Conservation (phyloP, 2,797 vertebrate species). For the Myotis pilosus region DNA sequence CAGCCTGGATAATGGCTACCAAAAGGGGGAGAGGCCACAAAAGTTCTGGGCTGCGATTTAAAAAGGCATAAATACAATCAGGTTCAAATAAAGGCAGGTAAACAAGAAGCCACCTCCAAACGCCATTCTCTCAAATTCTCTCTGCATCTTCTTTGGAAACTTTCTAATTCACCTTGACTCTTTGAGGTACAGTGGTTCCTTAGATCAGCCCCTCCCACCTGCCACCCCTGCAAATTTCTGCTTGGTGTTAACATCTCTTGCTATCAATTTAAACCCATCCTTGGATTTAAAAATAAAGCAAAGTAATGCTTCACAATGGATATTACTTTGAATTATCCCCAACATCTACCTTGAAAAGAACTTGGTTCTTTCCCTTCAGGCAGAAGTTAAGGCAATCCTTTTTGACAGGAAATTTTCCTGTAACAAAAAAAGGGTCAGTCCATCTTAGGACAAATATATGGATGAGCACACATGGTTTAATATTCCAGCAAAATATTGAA, state of each 20-base stretch:
- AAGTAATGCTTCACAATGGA: neutral
- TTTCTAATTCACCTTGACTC: neutral
- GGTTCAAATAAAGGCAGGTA: neutral
- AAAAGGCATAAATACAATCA: neutral
- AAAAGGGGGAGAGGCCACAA: neutral
- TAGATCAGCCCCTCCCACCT: neutral
- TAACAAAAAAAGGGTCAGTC: neutral
- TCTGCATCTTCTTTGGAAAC: neutral
- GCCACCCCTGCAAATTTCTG: too few relatives aligned
- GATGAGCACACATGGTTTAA: neutral
- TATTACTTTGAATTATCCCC: neutral
- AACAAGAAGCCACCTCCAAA: neutral
- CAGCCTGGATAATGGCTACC: neutral
- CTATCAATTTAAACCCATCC: neutral
- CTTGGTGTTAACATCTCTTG: neutral
- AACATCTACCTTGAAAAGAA: neutral
- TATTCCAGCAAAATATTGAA: neutral
- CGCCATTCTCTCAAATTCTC: neutral
- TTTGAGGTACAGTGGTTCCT: neutral
- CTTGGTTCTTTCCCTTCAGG: neutral
- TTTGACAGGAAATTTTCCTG: neutral
- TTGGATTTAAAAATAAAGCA: neutral
- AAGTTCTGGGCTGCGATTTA: too few relatives aligned
- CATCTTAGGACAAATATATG: neutral
- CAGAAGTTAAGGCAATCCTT: neutral